Evolutionary conservation across 1,140 invertebrate genomes (phyloP).

Genomic region (Penaeus vannamei): DNA sequence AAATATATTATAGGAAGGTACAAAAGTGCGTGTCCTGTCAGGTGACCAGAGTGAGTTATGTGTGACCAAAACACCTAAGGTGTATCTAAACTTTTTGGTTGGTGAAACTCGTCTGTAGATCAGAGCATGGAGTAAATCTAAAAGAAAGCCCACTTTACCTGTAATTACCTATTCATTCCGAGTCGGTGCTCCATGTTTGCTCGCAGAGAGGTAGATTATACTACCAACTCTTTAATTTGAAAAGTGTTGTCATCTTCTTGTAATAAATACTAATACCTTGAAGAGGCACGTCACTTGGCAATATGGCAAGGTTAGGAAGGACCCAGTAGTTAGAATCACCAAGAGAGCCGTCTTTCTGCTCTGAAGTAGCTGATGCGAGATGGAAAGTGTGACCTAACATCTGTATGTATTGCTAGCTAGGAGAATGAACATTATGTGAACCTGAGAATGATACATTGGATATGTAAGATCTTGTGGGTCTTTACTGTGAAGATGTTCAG

Average conservation of each 20-base stretch:
- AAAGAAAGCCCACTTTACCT: background rate
- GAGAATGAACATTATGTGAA: constrained; percentile 21
- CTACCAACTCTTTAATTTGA: background rate
- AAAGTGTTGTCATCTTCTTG: constrained; percentile 46
- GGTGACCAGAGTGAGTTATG: constrained; percentile 46
- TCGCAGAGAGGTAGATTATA: background rate
- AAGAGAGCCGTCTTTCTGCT: background rate
- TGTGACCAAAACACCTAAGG: constrained; percentile 31
- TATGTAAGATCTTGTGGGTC: background rate
- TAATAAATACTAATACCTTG: constrained; percentile 34
- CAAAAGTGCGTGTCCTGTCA: constrained; percentile 54
- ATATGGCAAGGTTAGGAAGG: constrained; percentile 6
- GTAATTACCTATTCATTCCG: too few relatives aligned
- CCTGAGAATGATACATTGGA: background rate
- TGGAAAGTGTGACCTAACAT: background rate
- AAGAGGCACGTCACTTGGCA: constrained; percentile 24
- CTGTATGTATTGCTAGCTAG: constrained; percentile 21
- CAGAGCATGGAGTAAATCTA: constrained; percentile 20
- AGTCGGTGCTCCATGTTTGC: background rate
- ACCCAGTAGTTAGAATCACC: constrained; percentile 38
- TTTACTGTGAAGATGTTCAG: constrained; percentile 25
- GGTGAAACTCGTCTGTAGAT: constrained; percentile 1
- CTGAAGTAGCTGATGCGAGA: background rate
- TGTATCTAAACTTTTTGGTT: constrained; percentile 8
- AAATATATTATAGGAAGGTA: constrained; percentile 42